Conservation (phyloP, 2,113 vertebrate genomes). For the Natator depressus region DNA sequence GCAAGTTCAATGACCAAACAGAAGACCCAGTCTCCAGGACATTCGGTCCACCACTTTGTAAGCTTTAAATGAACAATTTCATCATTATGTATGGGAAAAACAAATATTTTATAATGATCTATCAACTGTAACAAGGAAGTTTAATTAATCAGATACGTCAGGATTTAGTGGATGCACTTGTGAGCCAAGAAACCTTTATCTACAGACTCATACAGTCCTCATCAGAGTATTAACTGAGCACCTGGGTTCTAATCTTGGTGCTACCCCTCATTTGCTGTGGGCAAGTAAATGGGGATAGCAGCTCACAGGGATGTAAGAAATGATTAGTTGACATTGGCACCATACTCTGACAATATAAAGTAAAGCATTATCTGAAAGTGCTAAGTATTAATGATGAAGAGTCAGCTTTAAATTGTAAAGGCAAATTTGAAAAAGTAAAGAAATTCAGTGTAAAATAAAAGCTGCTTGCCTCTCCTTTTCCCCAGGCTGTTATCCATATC, state of each 20-base stretch:
- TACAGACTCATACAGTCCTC: not conserved
- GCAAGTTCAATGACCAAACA: not conserved
- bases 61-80: not conserved
- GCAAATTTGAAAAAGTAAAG: not conserved
- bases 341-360: not conserved
- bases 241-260: not conserved
- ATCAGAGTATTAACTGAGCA: not conserved
- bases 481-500: not conserved
- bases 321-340: constrained; percentile 6
- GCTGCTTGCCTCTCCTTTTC: not conserved
- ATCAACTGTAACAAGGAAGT: not conserved
- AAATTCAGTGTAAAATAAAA: not conserved
- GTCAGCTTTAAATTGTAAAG: not conserved
- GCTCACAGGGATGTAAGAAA: not conserved
- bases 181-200: not conserved
- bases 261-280: constrained; percentile 13
- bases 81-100: not conserved
- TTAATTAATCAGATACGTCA: not conserved
- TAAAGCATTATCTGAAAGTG: not conserved
- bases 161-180: not conserved
- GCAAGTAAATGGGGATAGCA: constrained; percentile 1
- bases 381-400: not conserved
- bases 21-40: not conserved
- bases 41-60: not conserved
- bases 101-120: not conserved